Base-by-base conservation (phyloP, 2,113 vertebrate species). In the Pavo muticus region DNA sequence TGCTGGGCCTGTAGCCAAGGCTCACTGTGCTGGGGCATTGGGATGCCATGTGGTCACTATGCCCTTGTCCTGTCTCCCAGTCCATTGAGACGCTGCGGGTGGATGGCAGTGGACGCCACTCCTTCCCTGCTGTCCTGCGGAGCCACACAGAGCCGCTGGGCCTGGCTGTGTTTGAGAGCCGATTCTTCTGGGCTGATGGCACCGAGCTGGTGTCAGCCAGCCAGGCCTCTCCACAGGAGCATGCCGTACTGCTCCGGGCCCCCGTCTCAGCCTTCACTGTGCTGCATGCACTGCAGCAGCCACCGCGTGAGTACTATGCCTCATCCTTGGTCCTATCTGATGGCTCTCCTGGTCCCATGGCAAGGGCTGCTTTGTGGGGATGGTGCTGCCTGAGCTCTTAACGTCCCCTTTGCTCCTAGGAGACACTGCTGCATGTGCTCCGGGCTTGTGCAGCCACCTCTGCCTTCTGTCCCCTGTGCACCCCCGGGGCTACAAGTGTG, bases 151-250 rank as follows among this genome's bases (percentile, higher is more conserved):
- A 96, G 59, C 96, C 94, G 0, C 69, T 97, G 59, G 95, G 98
- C 60, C 95, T 99, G 27, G 97, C 98, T 0, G 97, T 98, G 25
- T 99, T 99, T 64, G 98, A 97, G 90, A 96, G 97, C 63, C 96
- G 65, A 3, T 99, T 99, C 97, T 98, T 98, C 95, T 99, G 98
- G 98, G 93, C 97, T 0, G 98, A 99, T 50, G 94, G 97, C 78
- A 92, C 81, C 24, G 97, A 97, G 37, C 94, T 99, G 48, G 97
- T 97, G 96, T 96, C 91, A 4, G 93, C 96, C 32, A 89, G 97
- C 9, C 96, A 79, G 92, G 94, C 73, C 12, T 91, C 93, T 13
- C 97, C 94, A 7, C 88, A 78, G 48, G 93, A 97, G 27, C 98
- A 93, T 0, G 95, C 67, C 1, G 91, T 98, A 8, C 37, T 99